Percentiles rank a stretch among this genome's conserved stretches.
phyloP scores from a whole-genome alignment of 2,797 vertebrate genomes.

The Channallabes apus region DNA sequence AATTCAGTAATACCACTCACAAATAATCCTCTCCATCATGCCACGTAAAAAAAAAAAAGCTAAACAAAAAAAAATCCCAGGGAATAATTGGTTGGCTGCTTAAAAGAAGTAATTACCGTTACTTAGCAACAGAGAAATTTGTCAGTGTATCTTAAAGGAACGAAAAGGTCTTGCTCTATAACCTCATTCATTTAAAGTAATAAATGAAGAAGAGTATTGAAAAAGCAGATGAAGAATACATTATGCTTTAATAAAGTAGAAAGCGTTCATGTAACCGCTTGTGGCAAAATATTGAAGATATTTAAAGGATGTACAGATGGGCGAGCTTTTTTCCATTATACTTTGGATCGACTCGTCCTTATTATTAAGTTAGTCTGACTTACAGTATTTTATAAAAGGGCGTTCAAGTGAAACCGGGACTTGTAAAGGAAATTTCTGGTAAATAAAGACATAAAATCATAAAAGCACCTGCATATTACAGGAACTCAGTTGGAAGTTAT shows the following conservation, averaged over 20 bases:
- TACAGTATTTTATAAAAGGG: no score
- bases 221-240: constrained; percentile 44
- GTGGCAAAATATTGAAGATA: constrained; percentile 2
- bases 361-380: neutral
- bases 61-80: constrained; percentile 35
- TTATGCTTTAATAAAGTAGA: constrained; percentile 36
- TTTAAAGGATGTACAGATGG: constrained; percentile 7
- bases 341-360: neutral
- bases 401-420: no score
- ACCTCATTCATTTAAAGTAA: constrained; percentile 47
- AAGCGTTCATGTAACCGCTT: neutral
- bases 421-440: no score
- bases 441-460: no score
- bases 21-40: constrained; percentile 53
- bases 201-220: constrained; percentile 42
- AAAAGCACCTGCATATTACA: no score
- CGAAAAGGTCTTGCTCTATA: constrained; percentile 48
- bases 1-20: constrained; percentile 52
- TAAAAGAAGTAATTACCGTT: constrained; percentile 58
- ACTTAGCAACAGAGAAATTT: constrained; percentile 58
- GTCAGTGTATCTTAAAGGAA: constrained; percentile 52
- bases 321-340: neutral
- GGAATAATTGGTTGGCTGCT: constrained; percentile 58
- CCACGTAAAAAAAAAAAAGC: constrained; percentile 25
- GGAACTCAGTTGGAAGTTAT: no score